These are phyloP conservation scores for Oxygymnocypris stewartii DNA, from an alignment of 2,113 vertebrate species.

Conservation along the genomic window DNA sequence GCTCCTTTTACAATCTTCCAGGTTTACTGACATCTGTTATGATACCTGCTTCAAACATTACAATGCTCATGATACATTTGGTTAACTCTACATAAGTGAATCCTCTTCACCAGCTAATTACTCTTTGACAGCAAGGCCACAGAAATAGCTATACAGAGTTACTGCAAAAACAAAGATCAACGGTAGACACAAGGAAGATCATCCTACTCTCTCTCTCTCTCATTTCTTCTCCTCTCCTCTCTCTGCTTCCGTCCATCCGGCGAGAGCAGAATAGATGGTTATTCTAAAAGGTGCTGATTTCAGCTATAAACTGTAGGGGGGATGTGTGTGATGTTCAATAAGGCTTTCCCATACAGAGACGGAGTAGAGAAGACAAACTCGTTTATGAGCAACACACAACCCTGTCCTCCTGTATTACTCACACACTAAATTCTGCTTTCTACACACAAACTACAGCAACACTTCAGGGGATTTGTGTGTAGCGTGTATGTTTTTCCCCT, in stretches of 20 bases:
- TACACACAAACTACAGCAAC: slow-evolving; percentile 38
- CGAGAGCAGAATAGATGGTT: slow-evolving; percentile 73
- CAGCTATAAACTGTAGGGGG: slow-evolving; percentile 68
- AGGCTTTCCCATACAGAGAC: slow-evolving; percentile 47
- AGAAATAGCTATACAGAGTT: no score
- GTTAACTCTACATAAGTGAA: neutral
- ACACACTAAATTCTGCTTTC: slow-evolving; percentile 39
- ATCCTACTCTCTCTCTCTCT: slow-evolving; percentile 16
- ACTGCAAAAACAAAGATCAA: no score
- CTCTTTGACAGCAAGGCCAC: no score
- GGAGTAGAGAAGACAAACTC: slow-evolving; percentile 60
- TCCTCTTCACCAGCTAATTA: no score
- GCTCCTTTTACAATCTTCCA: no score
- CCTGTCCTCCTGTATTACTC: slow-evolving; percentile 70
- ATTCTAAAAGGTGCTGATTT: slow-evolving; percentile 73
- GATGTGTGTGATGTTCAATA: slow-evolving; percentile 64
- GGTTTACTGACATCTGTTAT: no score
- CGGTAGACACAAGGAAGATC: neutral
- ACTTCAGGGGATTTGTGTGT: neutral
- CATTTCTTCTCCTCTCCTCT: slow-evolving; percentile 6
- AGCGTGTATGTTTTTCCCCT: neutral
- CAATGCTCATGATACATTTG: neutral
- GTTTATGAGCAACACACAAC: slow-evolving; percentile 67
- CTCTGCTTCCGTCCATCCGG: slow-evolving; percentile 43
- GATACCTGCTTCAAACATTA: no score